Percentiles rank a stretch among this genome's conserved stretches.
These are phyloP conservation scores for Anthonomus grandis DNA, from an alignment of 1,140 invertebrate species.

Conservation along the genomic window DNA sequence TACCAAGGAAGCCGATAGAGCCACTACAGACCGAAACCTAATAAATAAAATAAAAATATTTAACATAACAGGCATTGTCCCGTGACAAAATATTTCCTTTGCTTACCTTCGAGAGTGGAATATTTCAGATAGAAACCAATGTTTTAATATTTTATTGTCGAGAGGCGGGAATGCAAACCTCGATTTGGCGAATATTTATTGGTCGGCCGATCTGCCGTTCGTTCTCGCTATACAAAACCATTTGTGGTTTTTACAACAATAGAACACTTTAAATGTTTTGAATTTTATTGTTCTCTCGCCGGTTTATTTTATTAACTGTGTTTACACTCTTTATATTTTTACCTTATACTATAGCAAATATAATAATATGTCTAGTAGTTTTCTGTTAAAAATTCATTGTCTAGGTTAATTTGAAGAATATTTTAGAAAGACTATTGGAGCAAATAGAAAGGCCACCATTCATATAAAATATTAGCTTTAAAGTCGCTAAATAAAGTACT, in stretches of 20 bases:
- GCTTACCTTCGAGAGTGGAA: slow-evolving; percentile 15
- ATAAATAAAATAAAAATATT: slow-evolving; percentile 3
- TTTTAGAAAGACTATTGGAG: no score
- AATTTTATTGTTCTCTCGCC: slow-evolving; percentile 37
- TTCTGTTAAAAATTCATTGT: no score
- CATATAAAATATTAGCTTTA: no score
- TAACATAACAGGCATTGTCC: slow-evolving; percentile 16
- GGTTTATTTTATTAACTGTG: slow-evolving; percentile 22
- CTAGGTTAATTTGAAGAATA: no score
- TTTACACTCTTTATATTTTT: not conserved
- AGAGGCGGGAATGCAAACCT: slow-evolving; percentile 28
- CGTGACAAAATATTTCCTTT: slow-evolving; percentile 19
- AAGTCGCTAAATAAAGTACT: no score
- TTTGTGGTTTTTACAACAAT: slow-evolving; percentile 41
- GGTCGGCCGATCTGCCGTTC: slow-evolving; percentile 24
- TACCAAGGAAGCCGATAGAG: no score
- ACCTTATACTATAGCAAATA: not conserved
- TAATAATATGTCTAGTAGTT: not conserved
- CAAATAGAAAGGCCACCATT: no score
- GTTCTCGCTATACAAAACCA: slow-evolving; percentile 32
- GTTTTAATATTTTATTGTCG: slow-evolving; percentile 24
- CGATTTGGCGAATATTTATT: slow-evolving; percentile 35
- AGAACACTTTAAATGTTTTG: slow-evolving; percentile 41
- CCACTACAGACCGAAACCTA: no score
- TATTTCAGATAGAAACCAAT: slow-evolving; percentile 13